phyloP scores from a whole-genome alignment of 2,888 invertebrate genomes.

The Craniophora ligustri region DNA sequence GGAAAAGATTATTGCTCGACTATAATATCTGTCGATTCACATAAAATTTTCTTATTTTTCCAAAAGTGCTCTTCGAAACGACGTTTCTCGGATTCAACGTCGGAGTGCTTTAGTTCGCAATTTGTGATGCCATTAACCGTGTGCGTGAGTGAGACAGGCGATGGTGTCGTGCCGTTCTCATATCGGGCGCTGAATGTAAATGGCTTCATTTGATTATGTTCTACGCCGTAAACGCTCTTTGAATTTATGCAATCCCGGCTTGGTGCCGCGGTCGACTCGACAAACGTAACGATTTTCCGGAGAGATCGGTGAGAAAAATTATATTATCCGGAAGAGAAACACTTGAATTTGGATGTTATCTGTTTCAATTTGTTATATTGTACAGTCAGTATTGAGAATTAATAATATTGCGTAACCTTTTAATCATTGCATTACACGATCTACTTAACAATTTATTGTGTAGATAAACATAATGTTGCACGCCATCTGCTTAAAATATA shows the following conservation, averaged over 20 bases:
- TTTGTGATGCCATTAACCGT: conserved; percentile 82
- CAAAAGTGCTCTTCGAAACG: conserved; percentile 70
- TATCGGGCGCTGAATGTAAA: conserved; percentile 83
- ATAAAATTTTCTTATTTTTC: conserved; percentile 83
- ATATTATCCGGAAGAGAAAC: conserved; percentile 25
- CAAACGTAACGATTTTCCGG: conserved; percentile 61
- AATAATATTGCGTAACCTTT: too few relatives aligned
- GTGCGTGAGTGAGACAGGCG: conserved; percentile 74
- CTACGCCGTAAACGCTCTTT: conserved; percentile 78
- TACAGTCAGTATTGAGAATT: background rate
- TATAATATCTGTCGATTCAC: conserved; percentile 70
- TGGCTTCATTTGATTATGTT: conserved; percentile 86
- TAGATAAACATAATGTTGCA: background rate
- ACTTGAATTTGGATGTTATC: conserved; percentile 13
- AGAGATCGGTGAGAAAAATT: conserved; percentile 44
- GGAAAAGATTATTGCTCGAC: conserved; percentile 68
- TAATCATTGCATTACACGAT: too few relatives aligned
- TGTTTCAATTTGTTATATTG: background rate
- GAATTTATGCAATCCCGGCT: conserved; percentile 82
- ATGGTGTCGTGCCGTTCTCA: conserved; percentile 67
- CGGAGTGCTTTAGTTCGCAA: conserved; percentile 76
- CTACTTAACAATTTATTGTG: too few relatives aligned
- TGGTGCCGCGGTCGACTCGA: conserved; percentile 64
- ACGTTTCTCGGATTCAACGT: conserved; percentile 72
- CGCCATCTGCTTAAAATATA: background rate